Base-by-base conservation (phyloP, 2,888 invertebrate genomes). In the Standfussiana lucernea region DNA sequence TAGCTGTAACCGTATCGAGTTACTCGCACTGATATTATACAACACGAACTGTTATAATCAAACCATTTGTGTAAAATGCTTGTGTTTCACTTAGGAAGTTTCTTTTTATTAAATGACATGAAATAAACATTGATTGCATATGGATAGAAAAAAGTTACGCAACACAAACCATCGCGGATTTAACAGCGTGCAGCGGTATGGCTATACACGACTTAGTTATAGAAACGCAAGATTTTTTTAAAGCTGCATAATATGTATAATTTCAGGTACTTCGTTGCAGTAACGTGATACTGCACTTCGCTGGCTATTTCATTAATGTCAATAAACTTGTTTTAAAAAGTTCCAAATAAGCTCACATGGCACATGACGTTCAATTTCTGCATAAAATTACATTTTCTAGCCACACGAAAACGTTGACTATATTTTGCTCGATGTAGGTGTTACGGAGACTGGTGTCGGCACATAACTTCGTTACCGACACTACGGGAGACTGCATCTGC, bases 1-100 rank as follows among this genome's bases (percentile, higher is more conserved):
- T 91, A 93, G 89, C 91, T 90, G 89, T 91, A 88, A 86, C 84
- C 80, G 56, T 85, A 79, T 77, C 72, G 65, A 62, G 65, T 59
- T 62, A 66, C 66, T 59, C 53, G 47, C 62, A 56, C 32, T 84
- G 66, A 32, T 75, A 59, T 72, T 65, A 24, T 47, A 56, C 45
- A 72, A 61, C 73, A 69, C 53, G 35, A 64, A 64, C 50, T 53
- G 37, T 73, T 66, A 21, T 42, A 47, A 47, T 59, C 32, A 42
- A 80, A 28, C 11, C 24, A 53, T 64, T 70, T 64, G 42, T n/a
- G 15, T 68, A 2, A n/a, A n/a, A 32, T 32, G 13, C 18, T 67
- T n/a, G 11, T 66, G n/a, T 24, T 24, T 2, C 15, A 15, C 10
- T 40, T 24, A 24, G 18, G 56, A 28, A 59, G 28, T 24, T 67